These are phyloP conservation scores for Bombus waltoni DNA, from an alignment of 1,140 invertebrate genomes.

Conservation along the genomic window DNA sequence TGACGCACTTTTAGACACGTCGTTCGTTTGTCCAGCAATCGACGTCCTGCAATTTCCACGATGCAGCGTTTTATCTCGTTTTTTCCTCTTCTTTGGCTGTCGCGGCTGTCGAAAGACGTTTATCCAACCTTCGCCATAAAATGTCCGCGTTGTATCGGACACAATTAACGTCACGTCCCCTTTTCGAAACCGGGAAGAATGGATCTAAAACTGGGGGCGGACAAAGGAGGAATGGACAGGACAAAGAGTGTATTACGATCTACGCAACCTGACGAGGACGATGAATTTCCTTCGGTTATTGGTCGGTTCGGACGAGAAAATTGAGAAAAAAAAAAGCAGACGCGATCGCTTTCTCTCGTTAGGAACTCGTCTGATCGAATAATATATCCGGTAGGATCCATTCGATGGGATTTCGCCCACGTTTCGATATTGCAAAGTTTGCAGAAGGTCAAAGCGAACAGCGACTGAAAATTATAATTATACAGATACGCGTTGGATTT, in stretches of 20 bases:
- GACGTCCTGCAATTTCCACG: background rate
- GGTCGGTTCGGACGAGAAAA: background rate
- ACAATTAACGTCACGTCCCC: constrained; percentile 37
- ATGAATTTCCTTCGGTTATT: constrained; percentile 35
- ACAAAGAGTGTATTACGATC: background rate
- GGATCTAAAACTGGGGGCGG: too few species aligned
- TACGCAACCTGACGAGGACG: background rate
- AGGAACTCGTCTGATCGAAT: too few species aligned
- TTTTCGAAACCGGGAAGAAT: background rate
- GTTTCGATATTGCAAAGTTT: background rate
- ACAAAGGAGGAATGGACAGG: background rate
- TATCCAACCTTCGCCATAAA: background rate
- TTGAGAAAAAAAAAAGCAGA: constrained; percentile 1
- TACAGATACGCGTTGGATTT: too few species aligned
- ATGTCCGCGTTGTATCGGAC: constrained; percentile 24
- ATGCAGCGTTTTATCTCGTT: background rate
- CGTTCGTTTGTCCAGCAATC: background rate
- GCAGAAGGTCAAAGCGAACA: too few species aligned
- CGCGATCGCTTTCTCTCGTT: background rate
- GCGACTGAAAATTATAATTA: too few species aligned
- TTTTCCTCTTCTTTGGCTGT: background rate
- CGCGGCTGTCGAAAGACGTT: background rate
- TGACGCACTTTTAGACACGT: too few species aligned
- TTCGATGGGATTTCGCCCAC: background rate
- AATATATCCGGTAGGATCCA: background rate